Evolutionary conservation across 2,113 vertebrate species (phyloP).

Genomic region (Varanus salvator): DNA sequence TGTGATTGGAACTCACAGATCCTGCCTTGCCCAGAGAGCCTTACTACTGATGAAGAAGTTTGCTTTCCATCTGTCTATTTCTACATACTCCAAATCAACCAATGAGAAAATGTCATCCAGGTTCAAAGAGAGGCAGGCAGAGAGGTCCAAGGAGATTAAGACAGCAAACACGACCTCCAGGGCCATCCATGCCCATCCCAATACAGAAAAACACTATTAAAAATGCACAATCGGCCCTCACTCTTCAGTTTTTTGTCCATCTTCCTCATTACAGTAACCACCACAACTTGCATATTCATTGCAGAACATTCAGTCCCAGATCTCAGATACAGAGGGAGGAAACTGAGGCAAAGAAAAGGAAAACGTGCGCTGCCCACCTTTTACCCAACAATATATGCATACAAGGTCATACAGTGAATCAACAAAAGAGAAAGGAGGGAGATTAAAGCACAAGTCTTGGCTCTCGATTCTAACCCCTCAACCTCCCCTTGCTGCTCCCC

Average conservation of each 20-base stretch:
- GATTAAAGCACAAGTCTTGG: neutral
- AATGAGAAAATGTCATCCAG: slow-evolving; percentile 5
- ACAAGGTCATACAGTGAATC: slow-evolving; percentile 25
- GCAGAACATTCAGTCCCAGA: neutral
- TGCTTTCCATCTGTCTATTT: neutral
- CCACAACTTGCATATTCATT: slow-evolving; percentile 10
- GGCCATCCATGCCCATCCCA: neutral
- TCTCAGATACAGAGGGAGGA: neutral
- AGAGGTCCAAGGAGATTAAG: neutral
- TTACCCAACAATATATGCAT: neutral
- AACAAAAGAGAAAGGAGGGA: slow-evolving; percentile 7
- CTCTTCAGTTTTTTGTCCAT: neutral
- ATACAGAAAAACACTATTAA: slow-evolving; percentile 21
- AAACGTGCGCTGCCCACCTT: neutral
- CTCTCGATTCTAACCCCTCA: neutral
- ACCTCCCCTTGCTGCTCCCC: neutral
- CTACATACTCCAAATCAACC: neutral
- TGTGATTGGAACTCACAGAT: neutral
- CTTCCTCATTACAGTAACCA: neutral
- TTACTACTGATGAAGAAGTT: neutral
- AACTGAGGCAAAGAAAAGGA: neutral
- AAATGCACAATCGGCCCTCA: neutral
- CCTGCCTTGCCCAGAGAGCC: neutral
- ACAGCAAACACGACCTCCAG: neutral
- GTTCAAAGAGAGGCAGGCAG: slow-evolving; percentile 6